Conservation (phyloP, 2,113 vertebrate species). For the Phoenicopterus ruber region DNA sequence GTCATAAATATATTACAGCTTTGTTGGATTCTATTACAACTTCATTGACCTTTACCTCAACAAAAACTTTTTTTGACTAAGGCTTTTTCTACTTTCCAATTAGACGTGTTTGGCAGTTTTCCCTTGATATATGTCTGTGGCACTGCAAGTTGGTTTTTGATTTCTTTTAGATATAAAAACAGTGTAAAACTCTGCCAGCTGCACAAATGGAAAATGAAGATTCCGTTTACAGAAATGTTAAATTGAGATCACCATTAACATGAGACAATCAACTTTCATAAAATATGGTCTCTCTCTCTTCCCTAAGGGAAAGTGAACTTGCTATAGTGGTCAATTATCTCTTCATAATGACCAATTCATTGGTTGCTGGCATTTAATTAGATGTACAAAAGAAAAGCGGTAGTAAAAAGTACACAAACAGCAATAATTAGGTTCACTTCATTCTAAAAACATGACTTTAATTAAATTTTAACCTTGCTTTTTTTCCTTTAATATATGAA, state of each 20-base stretch:
- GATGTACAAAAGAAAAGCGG: not conserved
- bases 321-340: not conserved
- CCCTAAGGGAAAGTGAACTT: not conserved
- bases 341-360: constrained; percentile 29
- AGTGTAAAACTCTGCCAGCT: not conserved
- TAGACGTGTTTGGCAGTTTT: not conserved
- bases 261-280: not conserved
- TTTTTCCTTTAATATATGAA: not conserved
- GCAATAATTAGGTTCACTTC: constrained; percentile 33
- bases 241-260: not conserved
- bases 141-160: not conserved
- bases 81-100: not conserved
- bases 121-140: not conserved
- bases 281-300: not conserved
- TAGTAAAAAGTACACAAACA: constrained; percentile 6
- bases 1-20: constrained; percentile 8
- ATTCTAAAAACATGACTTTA: constrained; percentile 5
- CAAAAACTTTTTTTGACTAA: not conserved
- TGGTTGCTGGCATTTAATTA: constrained; percentile 17
- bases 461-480: constrained; percentile 7
- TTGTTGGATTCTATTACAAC: constrained; percentile 3
- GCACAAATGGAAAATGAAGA: constrained; percentile 23
- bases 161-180: constrained; percentile 14
- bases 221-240: constrained; percentile 10
- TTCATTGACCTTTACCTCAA: constrained; percentile 33